These are phyloP conservation scores for Noctua comes DNA, from an alignment of 2,888 invertebrate species.

Conservation along the genomic window DNA sequence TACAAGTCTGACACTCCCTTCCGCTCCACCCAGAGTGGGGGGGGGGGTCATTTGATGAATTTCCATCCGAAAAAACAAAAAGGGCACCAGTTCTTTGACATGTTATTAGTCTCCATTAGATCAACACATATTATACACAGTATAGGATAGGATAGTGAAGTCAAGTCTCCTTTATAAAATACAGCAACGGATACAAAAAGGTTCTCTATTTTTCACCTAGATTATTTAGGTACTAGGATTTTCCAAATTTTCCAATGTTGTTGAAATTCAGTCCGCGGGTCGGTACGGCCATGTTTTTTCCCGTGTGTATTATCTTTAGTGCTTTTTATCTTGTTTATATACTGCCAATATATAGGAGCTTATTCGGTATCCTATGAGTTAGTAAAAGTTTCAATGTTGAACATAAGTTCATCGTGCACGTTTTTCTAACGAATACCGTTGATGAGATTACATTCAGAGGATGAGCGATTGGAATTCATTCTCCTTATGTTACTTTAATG, in stretches of 20 bases:
- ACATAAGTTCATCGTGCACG: neutral
- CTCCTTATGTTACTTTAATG: neutral
- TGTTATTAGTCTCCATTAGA: too few species aligned
- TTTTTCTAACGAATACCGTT: neutral
- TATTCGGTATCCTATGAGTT: constrained; percentile 11
- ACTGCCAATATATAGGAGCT: constrained; percentile 32
- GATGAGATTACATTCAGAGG: neutral
- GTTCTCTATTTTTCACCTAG: constrained; percentile 38
- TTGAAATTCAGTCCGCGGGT: constrained; percentile 59
- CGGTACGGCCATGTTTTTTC: constrained; percentile 49
- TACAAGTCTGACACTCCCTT: too few species aligned
- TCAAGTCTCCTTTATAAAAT: neutral
- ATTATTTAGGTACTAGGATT: constrained; percentile 61
- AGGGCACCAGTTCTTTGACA: too few species aligned
- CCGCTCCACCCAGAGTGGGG: too few species aligned
- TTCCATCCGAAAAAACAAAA: too few species aligned
- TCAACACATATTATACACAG: too few species aligned
- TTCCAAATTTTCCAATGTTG: constrained; percentile 53
- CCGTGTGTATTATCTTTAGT: constrained; percentile 67
- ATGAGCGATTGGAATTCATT: neutral
- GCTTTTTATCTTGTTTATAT: constrained; percentile 54
- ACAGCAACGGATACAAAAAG: constrained; percentile 14
- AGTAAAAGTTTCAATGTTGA: neutral
- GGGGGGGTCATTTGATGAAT: too few species aligned
- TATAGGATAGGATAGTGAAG: neutral